Percentiles rank a stretch among this genome's conserved stretches.
Conservation (phyloP, 2,797 vertebrate genomes). For the Phylloscopus collybita region DNA sequence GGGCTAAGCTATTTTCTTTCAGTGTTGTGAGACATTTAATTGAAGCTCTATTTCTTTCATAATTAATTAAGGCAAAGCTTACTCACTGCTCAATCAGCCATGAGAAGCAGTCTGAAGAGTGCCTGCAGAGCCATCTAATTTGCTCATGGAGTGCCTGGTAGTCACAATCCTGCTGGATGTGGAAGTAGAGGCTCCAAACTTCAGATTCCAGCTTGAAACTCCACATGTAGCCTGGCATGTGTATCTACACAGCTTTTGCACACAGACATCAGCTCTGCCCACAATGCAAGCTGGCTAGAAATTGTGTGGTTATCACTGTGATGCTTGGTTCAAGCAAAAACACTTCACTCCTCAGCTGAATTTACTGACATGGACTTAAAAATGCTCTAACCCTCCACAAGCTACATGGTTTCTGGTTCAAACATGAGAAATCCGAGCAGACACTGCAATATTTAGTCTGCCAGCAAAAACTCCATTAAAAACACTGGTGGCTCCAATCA, state of each 20-base stretch:
- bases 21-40: not conserved
- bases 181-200: not conserved
- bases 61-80: not conserved
- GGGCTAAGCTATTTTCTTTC: not conserved
- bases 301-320: not conserved
- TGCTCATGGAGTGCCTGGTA: not conserved
- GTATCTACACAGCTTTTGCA: not conserved
- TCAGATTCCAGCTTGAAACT: not conserved
- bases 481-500: not conserved
- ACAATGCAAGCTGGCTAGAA: not conserved
- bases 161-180: not conserved
- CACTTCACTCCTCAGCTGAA: not conserved
- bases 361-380: not conserved
- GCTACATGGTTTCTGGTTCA: not conserved
- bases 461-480: not conserved
- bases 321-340: not conserved
- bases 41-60: not conserved
- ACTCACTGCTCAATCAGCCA: not conserved
- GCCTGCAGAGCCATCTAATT: not conserved
- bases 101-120: not conserved
- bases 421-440: not conserved
- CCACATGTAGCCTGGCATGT: not conserved
- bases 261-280: not conserved
- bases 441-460: not conserved
- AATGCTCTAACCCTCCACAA: not conserved